A percentile compares a stretch with the other conserved stretches of the same genome.
phyloP scores from a whole-genome alignment of 2,113 vertebrate genomes.

The Petaurus breviceps region DNA sequence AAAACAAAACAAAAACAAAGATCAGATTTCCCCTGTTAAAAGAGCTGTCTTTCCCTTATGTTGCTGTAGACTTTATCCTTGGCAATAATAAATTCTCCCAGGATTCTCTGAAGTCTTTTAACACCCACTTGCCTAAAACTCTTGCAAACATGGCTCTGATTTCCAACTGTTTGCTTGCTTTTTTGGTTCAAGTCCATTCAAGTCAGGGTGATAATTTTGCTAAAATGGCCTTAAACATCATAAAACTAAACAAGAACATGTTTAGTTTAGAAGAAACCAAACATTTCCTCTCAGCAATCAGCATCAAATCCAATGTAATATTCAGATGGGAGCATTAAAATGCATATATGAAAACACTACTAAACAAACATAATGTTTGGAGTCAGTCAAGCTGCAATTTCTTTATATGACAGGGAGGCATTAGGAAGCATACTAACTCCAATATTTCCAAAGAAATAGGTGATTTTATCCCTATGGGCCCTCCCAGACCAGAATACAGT shows the following conservation, averaged over 20 bases:
- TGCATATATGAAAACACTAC: constrained; percentile 9
- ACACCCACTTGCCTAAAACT: neutral
- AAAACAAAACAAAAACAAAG: neutral
- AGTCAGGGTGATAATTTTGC: constrained; percentile 31
- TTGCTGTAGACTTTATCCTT: constrained; percentile 45
- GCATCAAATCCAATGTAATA: constrained; percentile 21
- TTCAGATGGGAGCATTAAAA: constrained; percentile 2
- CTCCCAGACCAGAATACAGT: neutral
- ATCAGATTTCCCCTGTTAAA: constrained; percentile 5
- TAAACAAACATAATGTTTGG: constrained; percentile 14
- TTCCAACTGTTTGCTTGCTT: constrained; percentile 29
- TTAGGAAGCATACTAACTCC: neutral
- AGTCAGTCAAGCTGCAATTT: constrained; percentile 23
- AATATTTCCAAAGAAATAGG: neutral
- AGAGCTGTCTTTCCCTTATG: constrained; percentile 3
- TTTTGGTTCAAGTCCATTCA: constrained; percentile 12
- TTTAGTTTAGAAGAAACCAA: constrained; percentile 16
- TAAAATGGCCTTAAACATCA: constrained; percentile 21
- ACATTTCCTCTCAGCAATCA: constrained; percentile 40
- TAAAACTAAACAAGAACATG: constrained; percentile 35
- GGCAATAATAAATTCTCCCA: constrained; percentile 43
- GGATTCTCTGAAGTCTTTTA: constrained; percentile 59
- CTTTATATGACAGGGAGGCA: neutral
- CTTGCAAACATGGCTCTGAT: constrained; percentile 13
- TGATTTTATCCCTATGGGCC: neutral